Evolutionary conservation across 1,140 invertebrate genomes (phyloP).

Genomic region (Copidosoma floridanum): DNA sequence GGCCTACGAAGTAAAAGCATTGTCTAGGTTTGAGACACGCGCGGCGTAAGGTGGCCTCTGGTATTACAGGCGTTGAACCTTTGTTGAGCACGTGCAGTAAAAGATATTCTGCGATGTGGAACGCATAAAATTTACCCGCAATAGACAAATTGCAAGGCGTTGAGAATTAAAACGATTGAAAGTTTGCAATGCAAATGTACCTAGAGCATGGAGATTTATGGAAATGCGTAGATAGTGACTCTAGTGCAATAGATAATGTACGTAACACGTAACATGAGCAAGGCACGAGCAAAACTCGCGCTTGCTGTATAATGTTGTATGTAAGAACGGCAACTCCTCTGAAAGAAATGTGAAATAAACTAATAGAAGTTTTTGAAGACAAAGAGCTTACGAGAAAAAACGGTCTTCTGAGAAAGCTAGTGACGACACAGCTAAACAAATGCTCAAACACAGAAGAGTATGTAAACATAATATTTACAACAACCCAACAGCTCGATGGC

Average conservation of each 20-base stretch:
- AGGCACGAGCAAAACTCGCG: no score
- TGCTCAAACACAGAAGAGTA: slow-evolving; percentile 40
- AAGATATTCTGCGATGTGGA: no score
- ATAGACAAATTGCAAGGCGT: slow-evolving; percentile 37
- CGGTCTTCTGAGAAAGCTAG: slow-evolving; percentile 36
- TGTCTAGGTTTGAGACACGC: no score
- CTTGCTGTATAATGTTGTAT: not conserved
- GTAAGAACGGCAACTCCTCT: not conserved
- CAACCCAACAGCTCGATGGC: slow-evolving; percentile 39
- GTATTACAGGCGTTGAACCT: no score
- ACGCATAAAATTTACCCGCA: no score
- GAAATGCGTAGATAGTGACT: slow-evolving; percentile 32
- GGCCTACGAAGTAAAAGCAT: no score
- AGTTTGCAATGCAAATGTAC: slow-evolving; percentile 39
- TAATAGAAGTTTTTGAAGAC: slow-evolving; percentile 11
- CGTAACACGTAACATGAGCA: no score
- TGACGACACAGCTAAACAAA: slow-evolving; percentile 36
- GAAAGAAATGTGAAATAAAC: not conserved
- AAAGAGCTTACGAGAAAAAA: slow-evolving; percentile 42
- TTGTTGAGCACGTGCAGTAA: not conserved
- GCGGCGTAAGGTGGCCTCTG: no score
- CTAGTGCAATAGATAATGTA: no score
- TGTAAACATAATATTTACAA: slow-evolving; percentile 42
- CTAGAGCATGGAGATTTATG: slow-evolving; percentile 39
- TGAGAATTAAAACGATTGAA: slow-evolving; percentile 40